Base-by-base conservation (phyloP, 2,888 invertebrate species). In the Palloptera scutellata region DNA sequence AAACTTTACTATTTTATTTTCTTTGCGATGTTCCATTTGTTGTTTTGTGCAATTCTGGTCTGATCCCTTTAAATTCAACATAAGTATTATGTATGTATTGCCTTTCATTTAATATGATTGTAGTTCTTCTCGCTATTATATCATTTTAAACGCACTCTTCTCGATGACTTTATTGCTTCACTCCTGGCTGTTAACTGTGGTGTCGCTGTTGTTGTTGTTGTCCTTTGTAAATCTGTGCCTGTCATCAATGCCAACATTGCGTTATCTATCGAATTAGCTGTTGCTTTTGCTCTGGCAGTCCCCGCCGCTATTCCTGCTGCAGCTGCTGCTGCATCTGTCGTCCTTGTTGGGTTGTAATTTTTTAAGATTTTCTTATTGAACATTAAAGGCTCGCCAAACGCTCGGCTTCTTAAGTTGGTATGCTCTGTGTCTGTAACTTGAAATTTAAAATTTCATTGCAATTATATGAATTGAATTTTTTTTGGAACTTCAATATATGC, bases 301-400 rank as follows among this genome's bases (percentile, higher is more conserved):
- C 13, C 30, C 20, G 57, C 57, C 15, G 20, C 13, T 5, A 11
- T 10, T 20, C 20, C 2, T 45, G 57, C 51, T 48, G 5, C 13
- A 53, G 51, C 30, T 17, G 42, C 13, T 20, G 65, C 58, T 62
- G 61, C 45, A 19, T 52, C 12, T 40, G 45, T 17, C 43, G 58
- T 55, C 70, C 68, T 61, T 72, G 74, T 19, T 72, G 66, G 58
- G 15, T 30, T 30, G 12, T 6, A 30, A 30, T 57, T 61, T 17
- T 66, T 63, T 12, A 72, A 51, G 48, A 74, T 71, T 64, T 67
- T 78, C 66, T 77, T 79, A 63, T 76, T 74, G 69, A 91, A 88
- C 88, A 92, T 91, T 85, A 94, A 87, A 70, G 94, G 93, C 84
- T 93, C 92, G 81, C 93, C 93, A 83, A 92, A 92, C 72, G 92